These are phyloP conservation scores for Apogon talboti DNA, from an alignment of 2,797 vertebrate genomes.

Conservation along the genomic window DNA sequence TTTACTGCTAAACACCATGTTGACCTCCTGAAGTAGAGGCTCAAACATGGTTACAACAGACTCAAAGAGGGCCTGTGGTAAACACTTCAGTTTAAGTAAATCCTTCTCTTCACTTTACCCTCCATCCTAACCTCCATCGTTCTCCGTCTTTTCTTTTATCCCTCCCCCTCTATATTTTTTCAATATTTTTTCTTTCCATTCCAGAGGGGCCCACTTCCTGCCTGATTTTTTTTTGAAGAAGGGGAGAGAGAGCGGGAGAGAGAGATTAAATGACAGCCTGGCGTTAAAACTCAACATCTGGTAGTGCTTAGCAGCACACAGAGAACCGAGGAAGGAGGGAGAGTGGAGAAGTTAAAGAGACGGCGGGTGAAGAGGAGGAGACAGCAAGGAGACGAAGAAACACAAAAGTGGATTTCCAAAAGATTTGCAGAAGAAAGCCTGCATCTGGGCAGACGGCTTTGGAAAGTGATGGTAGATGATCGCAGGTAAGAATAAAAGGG, in stretches of 20 bases:
- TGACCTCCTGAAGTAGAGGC: slow-evolving; percentile 6
- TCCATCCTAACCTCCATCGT: slow-evolving; percentile 61
- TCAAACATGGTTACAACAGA: slow-evolving; percentile 5
- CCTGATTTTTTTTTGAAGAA: slow-evolving; percentile 83
- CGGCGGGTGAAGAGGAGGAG: slow-evolving; percentile 43
- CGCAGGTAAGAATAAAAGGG: slow-evolving; percentile 62
- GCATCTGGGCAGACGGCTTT: slow-evolving; percentile 38
- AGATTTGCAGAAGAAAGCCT: slow-evolving; percentile 59
- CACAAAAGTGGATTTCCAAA: slow-evolving; percentile 63
- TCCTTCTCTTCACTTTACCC: slow-evolving; percentile 25
- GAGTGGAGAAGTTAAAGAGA: slow-evolving; percentile 57
- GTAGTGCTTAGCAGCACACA: slow-evolving; percentile 94
- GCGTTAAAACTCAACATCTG: slow-evolving; percentile 99
- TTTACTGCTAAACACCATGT: slow-evolving; percentile 1
- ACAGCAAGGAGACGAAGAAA: slow-evolving; percentile 40
- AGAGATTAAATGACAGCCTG: slow-evolving; percentile 99
- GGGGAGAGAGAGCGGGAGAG: slow-evolving; percentile 83
- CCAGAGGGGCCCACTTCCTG: slow-evolving; percentile 99
- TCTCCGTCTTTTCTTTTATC: slow-evolving; percentile 67
- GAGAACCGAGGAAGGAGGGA: slow-evolving; percentile 78
- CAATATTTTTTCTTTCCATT: slow-evolving; percentile 94
- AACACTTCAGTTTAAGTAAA: slow-evolving; percentile 15
- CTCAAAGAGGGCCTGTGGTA: slow-evolving; percentile 13
- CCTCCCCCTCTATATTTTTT: slow-evolving; percentile 83
- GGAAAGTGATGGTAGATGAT: slow-evolving; percentile 46